phyloP scores from a whole-genome alignment of 2,797 vertebrate genomes.

The Eutrigla gurnardus region DNA sequence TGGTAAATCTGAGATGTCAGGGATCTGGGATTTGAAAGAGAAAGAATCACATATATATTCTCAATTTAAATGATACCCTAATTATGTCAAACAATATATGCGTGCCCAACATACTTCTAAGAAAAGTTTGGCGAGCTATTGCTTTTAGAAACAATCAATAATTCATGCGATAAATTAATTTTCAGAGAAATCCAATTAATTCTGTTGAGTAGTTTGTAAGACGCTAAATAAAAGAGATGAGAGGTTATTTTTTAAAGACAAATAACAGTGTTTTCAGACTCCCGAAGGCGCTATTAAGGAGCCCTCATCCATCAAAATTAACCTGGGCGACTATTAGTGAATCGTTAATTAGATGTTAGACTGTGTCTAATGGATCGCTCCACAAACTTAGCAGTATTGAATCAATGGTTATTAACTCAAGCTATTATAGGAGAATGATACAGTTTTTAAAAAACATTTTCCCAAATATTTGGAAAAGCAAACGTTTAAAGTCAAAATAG shows the following conservation, averaged over 20 bases:
- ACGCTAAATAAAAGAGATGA: constrained; percentile 31
- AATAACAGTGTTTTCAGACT: constrained; percentile 55
- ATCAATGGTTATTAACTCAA: constrained; percentile 55
- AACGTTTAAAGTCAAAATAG: background rate
- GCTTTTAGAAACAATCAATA: constrained; percentile 38
- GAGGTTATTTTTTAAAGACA: constrained; percentile 49
- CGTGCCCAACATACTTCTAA: constrained; percentile 1
- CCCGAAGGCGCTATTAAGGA: constrained; percentile 55
- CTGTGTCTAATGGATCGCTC: constrained; percentile 66
- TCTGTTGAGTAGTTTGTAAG: constrained; percentile 28
- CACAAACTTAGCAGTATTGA: constrained; percentile 50
- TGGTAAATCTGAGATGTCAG: constrained; percentile 9
- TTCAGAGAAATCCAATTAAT: constrained; percentile 34
- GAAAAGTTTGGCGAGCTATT: constrained; percentile 18
- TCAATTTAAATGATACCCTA: background rate
- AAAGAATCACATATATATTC: constrained; percentile 9
- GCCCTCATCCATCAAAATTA: constrained; percentile 78
- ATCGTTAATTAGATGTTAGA: constrained; percentile 71
- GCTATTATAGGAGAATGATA: constrained; percentile 37
- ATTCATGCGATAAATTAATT: constrained; percentile 46
- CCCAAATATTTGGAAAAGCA: background rate
- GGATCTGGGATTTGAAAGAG: constrained; percentile 10
- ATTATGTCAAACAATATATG: constrained; percentile 25
- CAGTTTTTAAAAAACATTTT: background rate
- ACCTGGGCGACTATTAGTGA: constrained; percentile 63